Evolutionary conservation across 2,888 invertebrate species (phyloP), one percentile per base, ranked within the genome.

Genomic region (Blastobasis lacticolella): DNA sequence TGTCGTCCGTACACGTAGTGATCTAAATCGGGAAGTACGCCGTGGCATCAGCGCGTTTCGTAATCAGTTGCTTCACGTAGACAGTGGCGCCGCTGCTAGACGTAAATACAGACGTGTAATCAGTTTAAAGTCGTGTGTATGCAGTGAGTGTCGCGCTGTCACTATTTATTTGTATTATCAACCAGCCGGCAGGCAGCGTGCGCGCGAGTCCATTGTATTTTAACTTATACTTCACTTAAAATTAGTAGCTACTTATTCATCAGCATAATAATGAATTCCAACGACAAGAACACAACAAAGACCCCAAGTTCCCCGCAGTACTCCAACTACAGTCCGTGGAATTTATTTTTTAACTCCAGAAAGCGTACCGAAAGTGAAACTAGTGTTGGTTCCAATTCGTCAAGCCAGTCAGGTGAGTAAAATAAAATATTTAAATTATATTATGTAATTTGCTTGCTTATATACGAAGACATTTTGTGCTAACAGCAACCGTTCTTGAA

Each of bases 351-450:
- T 59, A 81, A 64, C 49, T 60, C 78, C 50, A 75, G 88, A 64
- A 75, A 64, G 49, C 79, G 88, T 40, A 78, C 82, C 5, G 83
- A 79, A 60, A 88, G 88, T 74, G 88, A 87, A 66, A 83, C 73
- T 58, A 88, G 87, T 69, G 73, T 69, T 49, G 72, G 68, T 62
- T 83, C 85, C 48, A 74, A 37, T 7, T 40, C 37, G 8, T 7
- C 38, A 7, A 10, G n/a, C 10, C 48, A 48, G n/a, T 38, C 48
- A 5, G 48, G 48, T 48, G n/a, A 38, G 48, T 48, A 5, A 23
- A 23, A 23, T 23, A 23, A 23, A 1, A 23, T 23, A 23, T 23
- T 23, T 23, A 23, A 23, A 23, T 23, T 23, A 23, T 23, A 23
- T 23, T 23, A 23, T 23, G 23, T 23, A 23, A 23, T 23, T 23